Percentiles rank a stretch among this genome's conserved stretches.
Evolutionary conservation across 2,888 invertebrate genomes (phyloP).

Genomic region (Himalopsyche tibetana): DNA sequence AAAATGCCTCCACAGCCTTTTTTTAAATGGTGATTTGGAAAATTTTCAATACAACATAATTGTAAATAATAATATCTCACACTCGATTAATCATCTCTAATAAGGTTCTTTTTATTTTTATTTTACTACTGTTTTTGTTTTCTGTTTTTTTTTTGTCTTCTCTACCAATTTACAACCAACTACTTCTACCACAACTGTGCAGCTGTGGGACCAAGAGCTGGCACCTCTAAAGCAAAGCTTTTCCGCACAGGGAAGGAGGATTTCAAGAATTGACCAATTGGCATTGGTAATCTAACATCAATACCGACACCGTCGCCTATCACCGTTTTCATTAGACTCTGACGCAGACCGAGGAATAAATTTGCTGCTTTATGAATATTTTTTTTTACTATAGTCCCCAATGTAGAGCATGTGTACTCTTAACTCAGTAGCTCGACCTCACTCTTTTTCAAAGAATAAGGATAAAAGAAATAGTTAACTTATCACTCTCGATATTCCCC

Average conservation of each 20-base stretch:
- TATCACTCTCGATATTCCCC: no score
- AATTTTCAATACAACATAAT: not conserved
- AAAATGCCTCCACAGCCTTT: no score
- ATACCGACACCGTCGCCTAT: not conserved
- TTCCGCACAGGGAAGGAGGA: conserved; percentile 85
- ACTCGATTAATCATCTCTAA: not conserved
- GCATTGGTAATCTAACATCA: conserved; percentile 82
- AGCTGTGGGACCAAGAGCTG: conserved; percentile 94
- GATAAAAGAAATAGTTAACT: no score
- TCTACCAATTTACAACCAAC: conserved; percentile 48
- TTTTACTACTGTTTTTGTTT: conserved; percentile 62
- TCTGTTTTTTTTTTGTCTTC: conserved; percentile 65
- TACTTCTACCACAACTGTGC: conserved; percentile 67
- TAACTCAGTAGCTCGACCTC: no score
- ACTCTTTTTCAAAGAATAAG: no score
- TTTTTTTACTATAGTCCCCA: no score
- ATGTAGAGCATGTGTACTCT: no score
- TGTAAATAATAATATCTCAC: conserved; percentile 25
- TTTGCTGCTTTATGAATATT: not conserved
- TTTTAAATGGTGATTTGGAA: not conserved
- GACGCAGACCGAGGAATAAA: not conserved
- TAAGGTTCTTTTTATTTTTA: conserved; percentile 6
- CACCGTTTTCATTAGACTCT: conserved; percentile 5
- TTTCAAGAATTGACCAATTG: conserved; percentile 89
- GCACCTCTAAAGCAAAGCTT: conserved; percentile 89